phyloP scores from a whole-genome alignment of 23 tunicate species.

The Oikopleura vanhoeffeni region DNA sequence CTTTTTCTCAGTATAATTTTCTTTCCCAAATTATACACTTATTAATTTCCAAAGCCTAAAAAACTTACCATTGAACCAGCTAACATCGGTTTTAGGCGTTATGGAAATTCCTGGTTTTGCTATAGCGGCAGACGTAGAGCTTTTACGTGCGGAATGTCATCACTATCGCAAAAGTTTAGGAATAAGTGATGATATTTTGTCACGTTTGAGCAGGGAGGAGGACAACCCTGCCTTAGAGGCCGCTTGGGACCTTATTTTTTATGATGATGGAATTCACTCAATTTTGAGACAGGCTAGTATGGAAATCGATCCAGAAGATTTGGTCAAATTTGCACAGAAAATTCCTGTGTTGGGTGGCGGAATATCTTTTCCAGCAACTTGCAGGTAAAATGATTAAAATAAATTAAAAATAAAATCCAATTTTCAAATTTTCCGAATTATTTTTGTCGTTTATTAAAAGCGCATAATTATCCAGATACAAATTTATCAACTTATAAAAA shows the following conservation, averaged over 20 bases:
- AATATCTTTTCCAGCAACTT: not conserved
- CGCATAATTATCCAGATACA: too few relatives aligned
- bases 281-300: not conserved
- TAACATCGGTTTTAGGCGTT: not conserved
- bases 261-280: not conserved
- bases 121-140: not conserved
- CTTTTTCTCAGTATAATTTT: too few relatives aligned
- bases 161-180: not conserved
- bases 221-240: slow-evolving; percentile 2
- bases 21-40: too few relatives aligned
- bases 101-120: slow-evolving; percentile 15
- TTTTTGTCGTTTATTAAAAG: too few relatives aligned
- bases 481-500: too few relatives aligned
- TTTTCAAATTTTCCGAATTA: too few relatives aligned
- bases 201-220: not conserved
- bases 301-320: slow-evolving; percentile 6
- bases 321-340: not conserved
- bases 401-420: too few relatives aligned
- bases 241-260: slow-evolving; percentile 6
- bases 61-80: too few relatives aligned
- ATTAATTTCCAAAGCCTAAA: too few relatives aligned
- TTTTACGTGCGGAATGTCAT: not conserved
- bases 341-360: not conserved
- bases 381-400: slow-evolving; percentile 9
- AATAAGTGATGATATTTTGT: not conserved